Evolutionary conservation across 2,797 vertebrate genomes (phyloP).

Genomic region (Microhierax caerulescens): DNA sequence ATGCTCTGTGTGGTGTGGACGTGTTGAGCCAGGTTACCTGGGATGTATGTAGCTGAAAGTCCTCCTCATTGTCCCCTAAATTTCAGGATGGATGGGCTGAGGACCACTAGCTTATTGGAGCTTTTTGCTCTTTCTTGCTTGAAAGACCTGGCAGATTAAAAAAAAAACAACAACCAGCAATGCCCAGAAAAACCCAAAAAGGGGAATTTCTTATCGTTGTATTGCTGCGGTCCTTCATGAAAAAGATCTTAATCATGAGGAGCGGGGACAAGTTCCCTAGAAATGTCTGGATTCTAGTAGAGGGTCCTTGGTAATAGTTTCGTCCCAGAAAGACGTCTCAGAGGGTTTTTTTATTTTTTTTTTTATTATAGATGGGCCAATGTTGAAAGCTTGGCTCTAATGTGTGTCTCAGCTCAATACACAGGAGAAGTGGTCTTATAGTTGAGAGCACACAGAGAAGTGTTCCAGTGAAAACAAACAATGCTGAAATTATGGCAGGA

Average conservation of each 20-base stretch:
- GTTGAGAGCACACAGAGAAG: background rate
- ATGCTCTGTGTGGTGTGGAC: background rate
- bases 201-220: background rate
- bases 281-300: background rate
- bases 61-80: background rate
- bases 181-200: no score
- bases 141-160: background rate
- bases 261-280: background rate
- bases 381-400: background rate
- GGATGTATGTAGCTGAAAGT: background rate
- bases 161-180: no score
- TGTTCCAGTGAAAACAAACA: conserved; percentile 3
- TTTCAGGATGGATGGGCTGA: background rate
- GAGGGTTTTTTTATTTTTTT: no score
- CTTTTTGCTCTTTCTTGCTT: background rate
- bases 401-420: background rate
- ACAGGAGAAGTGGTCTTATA: background rate
- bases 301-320: background rate
- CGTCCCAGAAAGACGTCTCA: background rate
- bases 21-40: background rate
- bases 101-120: background rate
- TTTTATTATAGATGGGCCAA: background rate
- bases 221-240: background rate
- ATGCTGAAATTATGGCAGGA: background rate
- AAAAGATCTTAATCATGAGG: background rate